phyloP scores from a whole-genome alignment of 2,888 invertebrate genomes.

The Gymnoscelis rufifasciata region DNA sequence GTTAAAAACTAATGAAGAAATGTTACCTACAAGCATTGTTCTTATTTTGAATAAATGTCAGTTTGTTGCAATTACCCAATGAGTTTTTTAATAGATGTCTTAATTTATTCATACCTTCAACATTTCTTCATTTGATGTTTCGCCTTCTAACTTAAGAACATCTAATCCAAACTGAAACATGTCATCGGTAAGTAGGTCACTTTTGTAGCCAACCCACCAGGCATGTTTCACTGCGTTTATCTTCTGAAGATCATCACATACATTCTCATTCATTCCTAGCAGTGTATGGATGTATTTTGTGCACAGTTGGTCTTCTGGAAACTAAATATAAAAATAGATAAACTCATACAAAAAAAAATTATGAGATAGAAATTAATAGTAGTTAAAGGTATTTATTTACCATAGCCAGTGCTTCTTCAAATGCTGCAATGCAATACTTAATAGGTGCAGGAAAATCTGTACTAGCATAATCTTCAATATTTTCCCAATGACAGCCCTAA shows the following conservation, averaged over 20 bases:
- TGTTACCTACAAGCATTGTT: too few species aligned
- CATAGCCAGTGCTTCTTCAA: conserved; percentile 61
- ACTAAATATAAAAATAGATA: conserved; percentile 41
- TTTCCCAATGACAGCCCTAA: conserved; percentile 63
- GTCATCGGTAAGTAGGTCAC: conserved; percentile 54
- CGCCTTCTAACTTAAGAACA: conserved; percentile 54
- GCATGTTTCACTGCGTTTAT: conserved; percentile 59
- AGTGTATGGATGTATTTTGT: conserved; percentile 63
- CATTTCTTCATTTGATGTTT: conserved; percentile 46
- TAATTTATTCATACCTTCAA: conserved; percentile 54
- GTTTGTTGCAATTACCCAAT: too few species aligned
- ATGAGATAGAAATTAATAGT: too few species aligned
- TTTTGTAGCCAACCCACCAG: conserved; percentile 61
- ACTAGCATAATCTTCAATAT: conserved; percentile 56
- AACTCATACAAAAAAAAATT: too few species aligned
- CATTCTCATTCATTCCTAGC: conserved; percentile 43
- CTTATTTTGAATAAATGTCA: too few species aligned
- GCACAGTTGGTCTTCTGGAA: conserved; percentile 60
- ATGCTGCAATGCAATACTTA: conserved; percentile 56
- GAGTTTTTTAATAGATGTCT: too few species aligned
- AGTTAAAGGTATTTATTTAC: conserved; percentile 28
- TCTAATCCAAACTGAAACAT: conserved; percentile 68
- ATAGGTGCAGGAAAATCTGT: conserved; percentile 51
- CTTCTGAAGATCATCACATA: conserved; percentile 52
- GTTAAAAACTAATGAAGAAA: too few species aligned